Base-by-base conservation (phyloP, 2,797 vertebrate species). In the Spea hammondii region DNA sequence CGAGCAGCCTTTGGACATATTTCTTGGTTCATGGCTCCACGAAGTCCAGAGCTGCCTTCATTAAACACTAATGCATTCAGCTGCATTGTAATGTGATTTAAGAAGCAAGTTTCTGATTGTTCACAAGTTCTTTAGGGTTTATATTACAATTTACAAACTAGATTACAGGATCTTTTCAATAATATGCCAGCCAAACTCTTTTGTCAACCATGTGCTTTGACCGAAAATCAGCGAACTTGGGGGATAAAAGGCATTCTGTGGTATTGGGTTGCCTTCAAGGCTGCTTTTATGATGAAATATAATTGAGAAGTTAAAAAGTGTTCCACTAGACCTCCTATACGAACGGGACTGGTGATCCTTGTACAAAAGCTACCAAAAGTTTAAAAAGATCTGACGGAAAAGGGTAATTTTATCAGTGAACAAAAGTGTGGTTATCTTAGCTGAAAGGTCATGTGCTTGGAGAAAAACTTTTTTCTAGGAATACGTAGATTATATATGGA, bases 31-130 rank as follows among this genome's bases (percentile, higher is more conserved):
- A 10, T 77, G 79, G 79, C 79, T 81, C 79, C 79, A 73, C 53
- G 3, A 8, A 51, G 79, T 81, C 79, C 79, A 68, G 79, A 32
- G 70, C 64, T 49, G 70, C 6, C 12, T 64, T 77, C 79, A 81
- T 81, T 81, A 81, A 53, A 17, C 46, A 7, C 74, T 81, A 81
- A 81, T 81, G 79, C 74, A 73, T 77, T 81, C 70, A 47, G 53
- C 66, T 72, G 72, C 62, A 77, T 81, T 68, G 69, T 77, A 81
- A 73, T 81, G 69, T 62, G 62, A 81, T 81, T 81, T 68, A 72
- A 44, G 66, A 72, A 72, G 64, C 67, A 69, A 68, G 54, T 73
- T 77, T 76, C 53, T 77, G 79, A 81, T 73, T 72, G 72, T 77
- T 77, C 74, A 75, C 74, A 77, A 68, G 55, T 81, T 77, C 54